These are phyloP conservation scores for Napeogenes inachia DNA, from an alignment of 2,888 invertebrate genomes.

Conservation along the genomic window DNA sequence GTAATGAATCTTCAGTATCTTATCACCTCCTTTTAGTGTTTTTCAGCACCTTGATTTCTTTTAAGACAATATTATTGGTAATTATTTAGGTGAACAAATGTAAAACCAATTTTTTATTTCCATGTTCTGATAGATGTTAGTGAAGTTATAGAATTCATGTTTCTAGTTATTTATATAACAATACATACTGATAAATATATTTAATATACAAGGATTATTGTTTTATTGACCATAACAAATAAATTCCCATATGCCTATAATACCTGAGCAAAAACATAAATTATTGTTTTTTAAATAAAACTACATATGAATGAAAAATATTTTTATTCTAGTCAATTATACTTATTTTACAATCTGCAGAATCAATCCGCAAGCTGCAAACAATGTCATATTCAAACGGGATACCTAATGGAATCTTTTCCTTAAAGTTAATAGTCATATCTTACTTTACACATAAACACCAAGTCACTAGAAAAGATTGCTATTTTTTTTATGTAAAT, in stretches of 20 bases:
- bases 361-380: slow-evolving; percentile 59
- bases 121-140: slow-evolving; percentile 6
- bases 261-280: not conserved
- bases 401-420: slow-evolving; percentile 69
- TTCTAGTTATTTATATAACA: slow-evolving; percentile 16
- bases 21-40: not conserved
- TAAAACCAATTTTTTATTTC: slow-evolving; percentile 1
- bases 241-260: no score
- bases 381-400: slow-evolving; percentile 48
- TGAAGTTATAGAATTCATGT: slow-evolving; percentile 19
- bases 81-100: not conserved
- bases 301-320: slow-evolving; percentile 69
- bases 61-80: not conserved
- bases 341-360: slow-evolving; percentile 70
- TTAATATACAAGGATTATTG: slow-evolving; percentile 18
- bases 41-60: not conserved
- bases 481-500: slow-evolving; percentile 17
- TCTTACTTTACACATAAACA: slow-evolving; percentile 58
- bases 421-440: slow-evolving; percentile 57
- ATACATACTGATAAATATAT: slow-evolving; percentile 21
- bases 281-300: slow-evolving; percentile 47
- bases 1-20: not conserved
- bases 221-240: slow-evolving; percentile 1
- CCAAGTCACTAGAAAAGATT: slow-evolving; percentile 50
- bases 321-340: slow-evolving; percentile 73